Conservation (phyloP, 2,113 vertebrate species). For the Oceanodroma tethys region DNA sequence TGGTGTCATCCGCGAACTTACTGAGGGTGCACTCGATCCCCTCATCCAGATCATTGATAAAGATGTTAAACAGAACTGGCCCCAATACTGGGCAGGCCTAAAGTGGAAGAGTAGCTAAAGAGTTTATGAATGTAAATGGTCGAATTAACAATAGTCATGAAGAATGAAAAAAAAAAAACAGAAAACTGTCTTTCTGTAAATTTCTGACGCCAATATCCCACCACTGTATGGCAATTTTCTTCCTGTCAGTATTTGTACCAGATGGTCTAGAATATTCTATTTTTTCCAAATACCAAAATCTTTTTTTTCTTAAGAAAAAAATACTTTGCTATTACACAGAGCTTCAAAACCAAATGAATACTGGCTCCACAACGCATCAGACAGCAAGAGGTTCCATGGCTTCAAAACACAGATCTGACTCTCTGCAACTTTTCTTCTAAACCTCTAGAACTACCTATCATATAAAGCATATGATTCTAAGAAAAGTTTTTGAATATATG, state of each 20-base stretch:
- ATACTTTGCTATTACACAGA: not conserved
- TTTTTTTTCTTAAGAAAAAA: not conserved
- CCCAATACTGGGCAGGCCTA: not conserved
- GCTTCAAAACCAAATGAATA: not conserved
- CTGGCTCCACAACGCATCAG: not conserved
- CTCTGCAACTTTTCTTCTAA: not conserved
- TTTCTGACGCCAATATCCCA: not conserved
- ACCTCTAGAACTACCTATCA: not conserved
- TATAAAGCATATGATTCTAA: not conserved
- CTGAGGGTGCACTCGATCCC: not conserved
- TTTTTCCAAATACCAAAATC: not conserved
- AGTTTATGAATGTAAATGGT: not conserved
- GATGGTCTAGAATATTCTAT: not conserved
- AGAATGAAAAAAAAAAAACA: not conserved
- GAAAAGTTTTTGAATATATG: not conserved
- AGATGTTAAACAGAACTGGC: not conserved
- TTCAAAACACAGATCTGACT: not conserved
- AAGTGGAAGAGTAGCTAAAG: not conserved
- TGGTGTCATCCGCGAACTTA: no score
- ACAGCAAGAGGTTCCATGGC: not conserved
- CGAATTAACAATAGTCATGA: not conserved
- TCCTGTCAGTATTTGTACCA: not conserved
- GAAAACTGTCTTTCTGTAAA: not conserved
- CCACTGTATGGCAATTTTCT: fast-evolving
- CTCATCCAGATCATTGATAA: not conserved